These are phyloP conservation scores for Uloborus diversus DNA, from an alignment of 1,140 invertebrate species.

Conservation along the genomic window DNA sequence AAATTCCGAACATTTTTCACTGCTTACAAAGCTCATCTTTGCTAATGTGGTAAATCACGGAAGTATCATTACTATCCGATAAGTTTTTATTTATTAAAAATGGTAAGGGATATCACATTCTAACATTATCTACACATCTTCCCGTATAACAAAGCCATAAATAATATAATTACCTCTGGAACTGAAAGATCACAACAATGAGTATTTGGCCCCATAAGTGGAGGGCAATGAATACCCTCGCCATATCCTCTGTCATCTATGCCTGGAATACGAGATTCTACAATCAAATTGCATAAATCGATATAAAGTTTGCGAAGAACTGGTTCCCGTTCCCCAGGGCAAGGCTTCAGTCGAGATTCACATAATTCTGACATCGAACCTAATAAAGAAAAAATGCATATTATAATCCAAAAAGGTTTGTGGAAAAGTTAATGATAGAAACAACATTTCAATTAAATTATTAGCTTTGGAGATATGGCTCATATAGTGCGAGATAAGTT, in stretches of 20 bases:
- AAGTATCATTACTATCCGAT: too few species aligned
- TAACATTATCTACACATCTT: too few species aligned
- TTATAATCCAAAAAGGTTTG: too few species aligned
- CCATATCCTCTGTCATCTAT: constrained; percentile 28
- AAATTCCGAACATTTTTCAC: too few species aligned
- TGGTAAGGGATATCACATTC: too few species aligned
- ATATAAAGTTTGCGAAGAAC: constrained; percentile 16
- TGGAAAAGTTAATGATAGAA: background rate
- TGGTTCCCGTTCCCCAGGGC: background rate
- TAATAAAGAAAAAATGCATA: background rate
- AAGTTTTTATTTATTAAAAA: too few species aligned
- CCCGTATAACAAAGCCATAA: too few species aligned
- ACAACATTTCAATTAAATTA: too few species aligned
- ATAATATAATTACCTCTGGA: constrained; percentile 3
- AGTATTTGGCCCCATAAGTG: constrained; percentile 9
- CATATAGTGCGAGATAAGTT: too few species aligned
- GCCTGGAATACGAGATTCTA: constrained; percentile 21
- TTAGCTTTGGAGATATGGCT: too few species aligned
- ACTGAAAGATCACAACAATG: constrained; percentile 23
- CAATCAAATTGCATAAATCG: constrained; percentile 32
- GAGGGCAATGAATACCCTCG: constrained; percentile 29
- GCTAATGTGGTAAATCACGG: too few species aligned
- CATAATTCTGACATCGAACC: constrained; percentile 14
- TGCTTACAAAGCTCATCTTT: too few species aligned
- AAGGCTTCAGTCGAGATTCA: background rate